Evolutionary conservation across 2,888 invertebrate genomes (phyloP).

Genomic region (Dyspetes luteomarginatus): DNA sequence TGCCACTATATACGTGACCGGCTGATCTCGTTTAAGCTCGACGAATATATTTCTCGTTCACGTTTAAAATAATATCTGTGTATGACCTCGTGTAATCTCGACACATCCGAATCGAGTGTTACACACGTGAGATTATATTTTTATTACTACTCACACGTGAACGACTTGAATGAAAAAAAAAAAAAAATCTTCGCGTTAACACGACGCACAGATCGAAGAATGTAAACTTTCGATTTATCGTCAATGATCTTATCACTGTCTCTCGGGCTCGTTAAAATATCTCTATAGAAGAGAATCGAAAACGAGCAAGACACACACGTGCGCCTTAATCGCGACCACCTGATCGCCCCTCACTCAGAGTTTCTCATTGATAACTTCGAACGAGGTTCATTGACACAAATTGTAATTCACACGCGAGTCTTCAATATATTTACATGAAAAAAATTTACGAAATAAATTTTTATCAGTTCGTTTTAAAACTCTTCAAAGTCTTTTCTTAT

Average conservation of each 20-base stretch:
- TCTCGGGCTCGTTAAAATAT: not conserved
- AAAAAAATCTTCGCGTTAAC: not conserved
- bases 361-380: slow-evolving; percentile 30
- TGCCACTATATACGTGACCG: slow-evolving; percentile 57
- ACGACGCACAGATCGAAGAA: not conserved
- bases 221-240: slow-evolving; percentile 1
- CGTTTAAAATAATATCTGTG: slow-evolving; percentile 12
- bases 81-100: slow-evolving; percentile 1
- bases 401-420: not conserved
- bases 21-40: slow-evolving; percentile 58
- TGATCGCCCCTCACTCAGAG: slow-evolving; percentile 36
- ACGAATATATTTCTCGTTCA: slow-evolving; percentile 13
- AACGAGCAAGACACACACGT: slow-evolving; percentile 34
- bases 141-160: not conserved
- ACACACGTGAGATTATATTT: not conserved
- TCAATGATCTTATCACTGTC: not conserved
- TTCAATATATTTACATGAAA: not conserved
- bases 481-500: not conserved
- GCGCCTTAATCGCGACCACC: slow-evolving; percentile 50
- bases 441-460: not conserved
- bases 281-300: not conserved
- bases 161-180: not conserved
- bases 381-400: slow-evolving; percentile 46
- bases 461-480: not conserved
- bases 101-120: not conserved